Evolutionary conservation across 2,113 vertebrate genomes (phyloP).

Genomic region (Aegotheles bennettii): DNA sequence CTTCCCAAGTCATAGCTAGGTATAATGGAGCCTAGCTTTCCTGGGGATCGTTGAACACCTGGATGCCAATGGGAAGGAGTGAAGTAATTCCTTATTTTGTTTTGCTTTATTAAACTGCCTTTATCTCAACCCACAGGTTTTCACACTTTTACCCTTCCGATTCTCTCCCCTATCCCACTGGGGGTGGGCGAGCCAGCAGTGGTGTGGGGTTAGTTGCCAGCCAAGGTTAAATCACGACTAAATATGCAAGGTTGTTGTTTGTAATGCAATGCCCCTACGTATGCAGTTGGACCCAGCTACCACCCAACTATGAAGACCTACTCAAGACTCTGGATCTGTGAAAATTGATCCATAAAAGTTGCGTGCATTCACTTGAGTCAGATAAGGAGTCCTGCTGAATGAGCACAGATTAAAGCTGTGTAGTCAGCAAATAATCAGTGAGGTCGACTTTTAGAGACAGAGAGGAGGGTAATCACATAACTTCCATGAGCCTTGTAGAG

Average conservation of each 20-base stretch:
- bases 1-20: neutral
- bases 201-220: neutral
- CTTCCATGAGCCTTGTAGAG: neutral
- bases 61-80: neutral
- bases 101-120: neutral
- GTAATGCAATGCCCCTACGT: neutral
- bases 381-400: neutral
- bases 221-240: neutral
- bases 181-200: fast-evolving
- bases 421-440: neutral
- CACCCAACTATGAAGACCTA: neutral
- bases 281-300: neutral
- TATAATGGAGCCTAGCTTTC: neutral
- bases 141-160: neutral
- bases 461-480: neutral
- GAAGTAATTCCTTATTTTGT: neutral
- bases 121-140: neutral
- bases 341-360: neutral
- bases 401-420: neutral
- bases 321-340: neutral
- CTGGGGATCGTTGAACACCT: neutral
- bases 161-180: neutral
- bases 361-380: neutral
- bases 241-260: neutral
- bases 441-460: neutral